Evolutionary conservation across 2,888 invertebrate species (phyloP).

Genomic region (Urechis unicinctus): DNA sequence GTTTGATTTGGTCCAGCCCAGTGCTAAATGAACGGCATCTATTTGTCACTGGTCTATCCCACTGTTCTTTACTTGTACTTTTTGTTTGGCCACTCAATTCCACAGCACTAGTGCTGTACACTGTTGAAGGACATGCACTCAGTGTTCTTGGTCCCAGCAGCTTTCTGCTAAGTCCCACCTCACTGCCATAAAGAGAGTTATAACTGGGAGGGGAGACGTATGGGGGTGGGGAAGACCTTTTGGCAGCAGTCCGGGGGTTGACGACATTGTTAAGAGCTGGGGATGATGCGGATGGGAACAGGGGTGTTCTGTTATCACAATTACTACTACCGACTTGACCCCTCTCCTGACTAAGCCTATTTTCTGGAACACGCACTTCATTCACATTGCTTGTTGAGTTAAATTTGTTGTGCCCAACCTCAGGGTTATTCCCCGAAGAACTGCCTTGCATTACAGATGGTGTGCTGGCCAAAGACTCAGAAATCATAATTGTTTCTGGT

Average conservation of each 20-base stretch:
- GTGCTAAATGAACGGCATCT: no score
- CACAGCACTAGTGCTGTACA: no score
- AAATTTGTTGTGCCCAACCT: neutral
- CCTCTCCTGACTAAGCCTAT: neutral
- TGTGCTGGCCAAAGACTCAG: neutral
- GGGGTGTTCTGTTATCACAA: neutral
- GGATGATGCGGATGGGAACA: neutral
- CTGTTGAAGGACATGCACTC: no score
- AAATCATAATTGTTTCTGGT: neutral
- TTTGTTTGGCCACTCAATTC: no score
- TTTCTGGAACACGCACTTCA: no score
- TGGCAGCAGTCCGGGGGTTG: neutral
- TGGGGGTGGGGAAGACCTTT: constrained; percentile 10
- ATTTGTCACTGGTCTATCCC: no score
- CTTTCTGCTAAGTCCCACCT: no score
- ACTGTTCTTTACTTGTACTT: no score
- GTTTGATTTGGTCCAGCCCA: no score
- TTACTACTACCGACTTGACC: neutral
- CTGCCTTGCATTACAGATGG: neutral
- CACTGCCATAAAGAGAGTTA: no score
- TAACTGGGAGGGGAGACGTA: constrained; percentile 18
- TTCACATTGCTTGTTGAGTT: no score
- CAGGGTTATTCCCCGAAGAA: neutral
- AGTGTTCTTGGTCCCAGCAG: no score
- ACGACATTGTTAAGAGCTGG: neutral